A percentile compares a stretch with the other conserved stretches of the same genome.
phyloP scores from a whole-genome alignment of 2,113 vertebrate genomes.

The Vidua macroura region DNA sequence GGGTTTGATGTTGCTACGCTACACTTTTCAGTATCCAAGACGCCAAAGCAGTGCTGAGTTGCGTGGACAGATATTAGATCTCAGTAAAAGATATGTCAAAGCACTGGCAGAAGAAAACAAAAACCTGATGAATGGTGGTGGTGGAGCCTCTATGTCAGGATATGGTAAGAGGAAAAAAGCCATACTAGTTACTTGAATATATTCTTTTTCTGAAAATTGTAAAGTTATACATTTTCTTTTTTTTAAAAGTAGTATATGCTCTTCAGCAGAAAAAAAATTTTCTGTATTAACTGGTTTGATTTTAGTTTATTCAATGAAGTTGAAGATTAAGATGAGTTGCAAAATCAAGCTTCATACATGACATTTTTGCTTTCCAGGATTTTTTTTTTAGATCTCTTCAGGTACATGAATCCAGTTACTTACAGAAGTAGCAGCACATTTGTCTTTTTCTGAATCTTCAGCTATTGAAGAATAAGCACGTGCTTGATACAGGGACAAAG shows the following conservation, averaged over 20 bases:
- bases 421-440: neutral
- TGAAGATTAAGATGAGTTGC: neutral
- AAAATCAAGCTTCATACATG: neutral
- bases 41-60: conserved; percentile 91
- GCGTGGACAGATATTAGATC: conserved; percentile 92
- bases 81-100: conserved; percentile 94
- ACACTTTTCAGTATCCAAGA: conserved; percentile 90
- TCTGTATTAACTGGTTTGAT: neutral
- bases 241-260: neutral
- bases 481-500: neutral
- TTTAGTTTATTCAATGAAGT: neutral
- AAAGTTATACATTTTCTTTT: neutral
- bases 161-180: conserved; percentile 81
- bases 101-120: conserved; percentile 94
- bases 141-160: conserved; percentile 90
- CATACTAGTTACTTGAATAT: neutral
- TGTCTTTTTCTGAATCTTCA: neutral
- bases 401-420: neutral
- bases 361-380: neutral
- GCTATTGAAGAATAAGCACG: neutral
- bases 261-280: neutral
- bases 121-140: conserved; percentile 78
- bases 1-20: conserved; percentile 93
- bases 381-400: neutral
- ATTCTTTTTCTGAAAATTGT: neutral